phyloP scores from a whole-genome alignment of 2,113 vertebrate genomes.

The Thomomys bottae region DNA sequence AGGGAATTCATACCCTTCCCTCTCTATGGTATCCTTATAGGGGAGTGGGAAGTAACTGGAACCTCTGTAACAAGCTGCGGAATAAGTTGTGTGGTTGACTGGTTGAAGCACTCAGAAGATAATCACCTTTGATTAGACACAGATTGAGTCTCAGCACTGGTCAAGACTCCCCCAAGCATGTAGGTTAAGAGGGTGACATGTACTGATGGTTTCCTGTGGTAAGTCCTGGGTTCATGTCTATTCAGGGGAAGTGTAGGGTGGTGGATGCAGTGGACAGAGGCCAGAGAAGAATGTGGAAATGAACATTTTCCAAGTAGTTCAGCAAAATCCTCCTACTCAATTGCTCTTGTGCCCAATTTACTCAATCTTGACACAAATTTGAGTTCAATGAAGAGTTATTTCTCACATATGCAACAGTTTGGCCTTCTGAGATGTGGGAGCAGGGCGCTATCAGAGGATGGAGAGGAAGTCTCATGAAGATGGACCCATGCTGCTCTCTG shows the following conservation, averaged over 20 bases:
- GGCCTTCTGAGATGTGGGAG: constrained; percentile 65
- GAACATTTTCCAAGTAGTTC: background rate
- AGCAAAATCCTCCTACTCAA: background rate
- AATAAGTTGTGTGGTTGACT: background rate
- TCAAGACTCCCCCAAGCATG: background rate
- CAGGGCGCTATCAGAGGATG: background rate
- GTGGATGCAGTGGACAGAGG: background rate
- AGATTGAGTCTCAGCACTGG: background rate
- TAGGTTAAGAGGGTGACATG: too few species aligned
- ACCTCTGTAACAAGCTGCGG: background rate
- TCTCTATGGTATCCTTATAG: background rate
- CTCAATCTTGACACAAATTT: background rate
- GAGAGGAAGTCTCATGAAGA: constrained; percentile 56
- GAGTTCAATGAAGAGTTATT: constrained; percentile 56
- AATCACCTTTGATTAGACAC: background rate
- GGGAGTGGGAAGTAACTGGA: background rate
- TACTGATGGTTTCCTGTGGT: background rate
- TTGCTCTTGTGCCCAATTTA: background rate
- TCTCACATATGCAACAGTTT: constrained; percentile 72
- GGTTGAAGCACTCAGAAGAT: background rate
- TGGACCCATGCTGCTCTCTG: background rate
- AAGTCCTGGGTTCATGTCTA: background rate
- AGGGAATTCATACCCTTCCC: background rate
- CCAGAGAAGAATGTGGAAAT: background rate
- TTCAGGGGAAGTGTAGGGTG: background rate